These are phyloP conservation scores for Norana najaformis DNA, from an alignment of 2,888 invertebrate species.

Conservation along the genomic window DNA sequence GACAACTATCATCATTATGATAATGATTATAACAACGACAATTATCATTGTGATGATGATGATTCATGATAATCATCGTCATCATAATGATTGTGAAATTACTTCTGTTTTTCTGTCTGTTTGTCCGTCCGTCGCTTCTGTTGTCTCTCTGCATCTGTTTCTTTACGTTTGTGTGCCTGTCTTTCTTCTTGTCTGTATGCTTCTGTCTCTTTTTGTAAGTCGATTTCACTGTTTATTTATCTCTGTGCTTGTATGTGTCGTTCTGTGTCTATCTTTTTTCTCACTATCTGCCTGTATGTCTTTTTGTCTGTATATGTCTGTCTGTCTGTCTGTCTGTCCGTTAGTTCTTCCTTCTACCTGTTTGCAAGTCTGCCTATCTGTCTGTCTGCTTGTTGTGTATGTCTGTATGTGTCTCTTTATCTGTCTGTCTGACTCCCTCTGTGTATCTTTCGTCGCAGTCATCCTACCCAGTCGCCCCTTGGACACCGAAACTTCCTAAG, in stretches of 20 bases:
- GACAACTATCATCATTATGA: too few species aligned
- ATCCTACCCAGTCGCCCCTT: constrained; percentile 61
- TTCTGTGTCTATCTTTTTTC: background rate
- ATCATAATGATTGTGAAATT: background rate
- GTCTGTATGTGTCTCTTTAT: background rate
- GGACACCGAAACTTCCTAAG: constrained; percentile 87
- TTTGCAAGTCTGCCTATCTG: background rate
- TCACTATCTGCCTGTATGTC: background rate
- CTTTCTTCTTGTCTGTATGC: background rate
- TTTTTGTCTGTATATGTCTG: too few species aligned
- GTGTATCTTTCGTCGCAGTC: background rate
- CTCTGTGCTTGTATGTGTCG: background rate
- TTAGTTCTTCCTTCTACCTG: background rate
- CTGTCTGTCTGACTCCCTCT: background rate
- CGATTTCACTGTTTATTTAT: too few species aligned
- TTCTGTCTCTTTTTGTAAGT: too few species aligned
- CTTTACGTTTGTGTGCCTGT: background rate
- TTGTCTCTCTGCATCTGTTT: background rate
- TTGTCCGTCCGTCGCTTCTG: background rate
- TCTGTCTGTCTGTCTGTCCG: background rate
- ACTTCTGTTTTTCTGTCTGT: background rate
- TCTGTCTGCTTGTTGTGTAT: background rate
- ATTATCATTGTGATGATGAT: background rate
- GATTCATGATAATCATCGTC: background rate
- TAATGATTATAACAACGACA: too few species aligned